phyloP scores from a whole-genome alignment of 2,797 vertebrate species.

The Rhinoraja longicauda region DNA sequence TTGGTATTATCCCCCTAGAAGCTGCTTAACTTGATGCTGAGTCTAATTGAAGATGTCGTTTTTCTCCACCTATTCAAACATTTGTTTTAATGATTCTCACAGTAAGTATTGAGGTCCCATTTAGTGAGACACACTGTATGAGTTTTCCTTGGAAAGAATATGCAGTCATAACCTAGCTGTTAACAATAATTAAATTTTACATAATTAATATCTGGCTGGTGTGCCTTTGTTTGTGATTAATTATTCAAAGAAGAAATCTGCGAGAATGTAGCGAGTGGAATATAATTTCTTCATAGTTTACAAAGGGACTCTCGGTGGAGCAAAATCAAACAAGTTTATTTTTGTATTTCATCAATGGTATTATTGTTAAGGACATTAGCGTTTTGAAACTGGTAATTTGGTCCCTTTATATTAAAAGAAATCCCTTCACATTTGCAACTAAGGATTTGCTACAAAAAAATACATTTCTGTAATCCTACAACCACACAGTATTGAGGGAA shows the following conservation, averaged over 20 bases:
- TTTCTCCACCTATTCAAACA: slow-evolving; percentile 4
- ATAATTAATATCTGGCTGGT: slow-evolving; percentile 22
- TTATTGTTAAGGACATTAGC: not conserved
- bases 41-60: slow-evolving; percentile 30
- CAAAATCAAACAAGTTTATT: not conserved
- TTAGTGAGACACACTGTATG: not conserved
- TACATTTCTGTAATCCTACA: not conserved
- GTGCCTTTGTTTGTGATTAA: slow-evolving; percentile 2
- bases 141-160: not conserved
- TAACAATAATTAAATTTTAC: not conserved
- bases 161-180: slow-evolving; percentile 14
- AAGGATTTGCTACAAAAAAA: not conserved
- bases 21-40: slow-evolving; percentile 5
- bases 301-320: not conserved
- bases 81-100: slow-evolving; percentile 21
- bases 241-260: slow-evolving; percentile 15
- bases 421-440: not conserved
- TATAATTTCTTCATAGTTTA: not conserved
- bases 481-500: no score
- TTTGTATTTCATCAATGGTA: not conserved
- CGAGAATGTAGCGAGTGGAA: not conserved
- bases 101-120: not conserved
- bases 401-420: not conserved
- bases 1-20: not conserved
- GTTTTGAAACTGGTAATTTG: not conserved